Conservation (phyloP, 1,140 invertebrate genomes). For the Bombyx mandarina region DNA sequence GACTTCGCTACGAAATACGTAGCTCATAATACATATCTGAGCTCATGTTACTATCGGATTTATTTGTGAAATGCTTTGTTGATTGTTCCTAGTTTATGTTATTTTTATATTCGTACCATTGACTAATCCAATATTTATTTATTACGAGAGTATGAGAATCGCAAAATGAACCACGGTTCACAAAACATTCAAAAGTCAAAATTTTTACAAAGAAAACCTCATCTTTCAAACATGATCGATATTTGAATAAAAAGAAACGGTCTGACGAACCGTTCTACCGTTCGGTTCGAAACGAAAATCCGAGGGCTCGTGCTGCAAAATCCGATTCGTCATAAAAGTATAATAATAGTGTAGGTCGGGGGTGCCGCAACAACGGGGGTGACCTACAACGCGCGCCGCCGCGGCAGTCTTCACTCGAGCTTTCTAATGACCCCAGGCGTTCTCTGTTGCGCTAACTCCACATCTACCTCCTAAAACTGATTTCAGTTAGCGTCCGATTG, state of each 20-base stretch:
- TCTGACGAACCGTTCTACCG: no score
- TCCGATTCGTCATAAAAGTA: constrained; percentile 68
- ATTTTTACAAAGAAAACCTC: constrained; percentile 28
- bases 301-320: constrained; percentile 42
- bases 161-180: not conserved
- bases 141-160: not conserved
- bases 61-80: no score
- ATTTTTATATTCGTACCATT: no score
- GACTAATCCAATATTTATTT: no score
- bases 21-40: no score
- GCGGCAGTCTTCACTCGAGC: constrained; percentile 65
- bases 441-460: constrained; percentile 47
- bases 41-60: no score
- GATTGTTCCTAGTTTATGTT: no score
- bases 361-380: constrained; percentile 60
- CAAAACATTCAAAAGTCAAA: not conserved
- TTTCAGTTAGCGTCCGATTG: constrained; percentile 40
- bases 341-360: constrained; percentile 68
- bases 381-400: constrained; percentile 66
- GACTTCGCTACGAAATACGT: no score
- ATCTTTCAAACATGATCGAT: not conserved
- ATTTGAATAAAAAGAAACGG: constrained; percentile 3
- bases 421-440: constrained; percentile 68
- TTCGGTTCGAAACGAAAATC: constrained; percentile 1
- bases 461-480: constrained; percentile 30